phyloP scores from a whole-genome alignment of 2,888 invertebrate species.

The Dicycla oo region DNA sequence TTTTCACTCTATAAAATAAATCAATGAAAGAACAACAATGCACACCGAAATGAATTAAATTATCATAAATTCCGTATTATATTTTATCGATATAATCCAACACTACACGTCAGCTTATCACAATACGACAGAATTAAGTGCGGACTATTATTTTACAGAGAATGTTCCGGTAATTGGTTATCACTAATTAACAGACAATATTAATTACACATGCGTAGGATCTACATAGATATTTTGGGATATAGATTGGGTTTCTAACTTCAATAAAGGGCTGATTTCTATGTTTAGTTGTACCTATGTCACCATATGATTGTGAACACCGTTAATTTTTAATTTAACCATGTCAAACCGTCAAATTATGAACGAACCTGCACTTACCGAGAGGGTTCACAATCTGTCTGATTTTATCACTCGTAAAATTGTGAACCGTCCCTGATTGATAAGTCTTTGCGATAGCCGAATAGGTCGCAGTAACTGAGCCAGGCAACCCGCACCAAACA shows the following conservation, averaged over 20 bases:
- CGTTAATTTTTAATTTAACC: too few relatives aligned
- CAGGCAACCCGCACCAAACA: too few relatives aligned
- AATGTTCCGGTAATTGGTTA: slow-evolving; percentile 36
- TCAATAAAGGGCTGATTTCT: slow-evolving; percentile 1
- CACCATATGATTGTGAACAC: too few relatives aligned
- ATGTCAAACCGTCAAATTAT: too few relatives aligned
- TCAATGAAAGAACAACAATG: background rate
- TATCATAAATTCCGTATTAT: slow-evolving; percentile 16
- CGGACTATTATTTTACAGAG: slow-evolving; percentile 21
- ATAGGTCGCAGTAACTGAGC: too few relatives aligned
- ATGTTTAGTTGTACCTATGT: too few relatives aligned
- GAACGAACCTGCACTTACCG: too few relatives aligned
- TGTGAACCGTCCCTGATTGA: too few relatives aligned
- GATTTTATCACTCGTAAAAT: too few relatives aligned
- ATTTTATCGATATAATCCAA: slow-evolving; percentile 44
- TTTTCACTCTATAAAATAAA: background rate
- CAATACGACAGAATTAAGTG: slow-evolving; percentile 38
- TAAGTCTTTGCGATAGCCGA: too few relatives aligned
- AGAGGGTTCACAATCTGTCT: too few relatives aligned
- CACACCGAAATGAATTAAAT: background rate
- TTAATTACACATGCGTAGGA: slow-evolving; percentile 1
- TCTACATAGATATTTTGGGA: background rate
- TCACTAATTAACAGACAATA: slow-evolving; percentile 34
- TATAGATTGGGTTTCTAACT: background rate
- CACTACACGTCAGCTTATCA: slow-evolving; percentile 35